Conservation (phyloP, 2,113 vertebrate species). For the Cranoglanis bouderius region DNA sequence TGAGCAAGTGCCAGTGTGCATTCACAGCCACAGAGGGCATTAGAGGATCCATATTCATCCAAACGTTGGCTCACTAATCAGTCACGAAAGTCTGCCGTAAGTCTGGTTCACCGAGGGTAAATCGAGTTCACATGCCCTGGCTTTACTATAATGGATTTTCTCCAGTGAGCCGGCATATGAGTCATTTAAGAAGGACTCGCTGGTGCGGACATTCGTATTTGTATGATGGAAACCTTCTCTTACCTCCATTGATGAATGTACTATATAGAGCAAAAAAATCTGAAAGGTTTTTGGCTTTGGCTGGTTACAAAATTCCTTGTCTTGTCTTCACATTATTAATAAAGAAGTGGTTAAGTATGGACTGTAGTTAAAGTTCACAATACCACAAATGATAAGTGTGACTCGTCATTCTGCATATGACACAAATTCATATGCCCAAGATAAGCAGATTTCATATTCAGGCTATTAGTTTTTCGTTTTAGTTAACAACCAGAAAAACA, state of each 20-base stretch:
- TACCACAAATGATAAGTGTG: not conserved
- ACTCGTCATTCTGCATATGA: not conserved
- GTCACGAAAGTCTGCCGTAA: conserved; percentile 26
- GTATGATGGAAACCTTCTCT: conserved; percentile 40
- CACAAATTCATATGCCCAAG: not conserved
- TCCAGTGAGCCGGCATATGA: conserved; percentile 34
- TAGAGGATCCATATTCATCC: conserved; percentile 47
- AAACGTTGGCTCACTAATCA: conserved; percentile 37
- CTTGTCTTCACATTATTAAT: not conserved
- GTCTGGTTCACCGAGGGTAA: conserved; percentile 41
- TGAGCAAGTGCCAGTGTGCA: conserved; percentile 46
- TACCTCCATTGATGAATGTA: conserved; percentile 24
- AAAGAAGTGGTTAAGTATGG: not conserved
- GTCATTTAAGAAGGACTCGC: conserved; percentile 38
- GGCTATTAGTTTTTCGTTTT: not conserved
- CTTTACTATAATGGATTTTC: conserved; percentile 44
- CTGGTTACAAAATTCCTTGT: not conserved
- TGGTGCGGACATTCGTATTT: conserved; percentile 35
- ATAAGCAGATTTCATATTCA: not conserved
- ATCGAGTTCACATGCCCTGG: conserved; percentile 32
- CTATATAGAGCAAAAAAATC: conserved; percentile 25
- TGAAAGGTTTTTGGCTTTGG: conserved; percentile 3
- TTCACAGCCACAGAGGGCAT: conserved; percentile 29
- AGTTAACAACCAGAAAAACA: not conserved
- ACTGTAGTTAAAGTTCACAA: conserved; percentile 11